These are phyloP conservation scores for Tenthredo distinguenda DNA, from an alignment of 2,888 invertebrate genomes.

Conservation along the genomic window DNA sequence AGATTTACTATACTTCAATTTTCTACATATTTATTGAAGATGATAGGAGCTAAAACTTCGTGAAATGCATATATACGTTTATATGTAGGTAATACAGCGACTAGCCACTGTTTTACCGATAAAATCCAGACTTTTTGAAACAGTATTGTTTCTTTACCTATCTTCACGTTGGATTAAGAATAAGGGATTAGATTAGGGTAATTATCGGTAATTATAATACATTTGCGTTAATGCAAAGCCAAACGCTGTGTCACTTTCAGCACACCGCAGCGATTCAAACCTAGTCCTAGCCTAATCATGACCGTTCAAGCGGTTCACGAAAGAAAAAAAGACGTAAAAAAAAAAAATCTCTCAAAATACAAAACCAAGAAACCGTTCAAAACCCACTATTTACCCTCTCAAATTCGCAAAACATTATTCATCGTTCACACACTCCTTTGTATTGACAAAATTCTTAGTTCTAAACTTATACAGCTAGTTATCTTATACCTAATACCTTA, in stretches of 20 bases:
- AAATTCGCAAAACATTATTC: slow-evolving; percentile 21
- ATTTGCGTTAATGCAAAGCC: not conserved
- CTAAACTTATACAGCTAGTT: slow-evolving; percentile 26
- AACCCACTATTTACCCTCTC: not conserved
- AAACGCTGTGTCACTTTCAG: slow-evolving; percentile 32
- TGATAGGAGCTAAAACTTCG: not conserved
- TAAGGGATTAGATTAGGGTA: not conserved
- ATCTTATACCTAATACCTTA: slow-evolving; percentile 23
- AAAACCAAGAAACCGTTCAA: slow-evolving; percentile 3
- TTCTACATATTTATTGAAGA: slow-evolving; percentile 18
- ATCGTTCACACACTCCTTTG: slow-evolving; percentile 21
- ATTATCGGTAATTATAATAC: not conserved
- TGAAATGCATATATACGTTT: not conserved
- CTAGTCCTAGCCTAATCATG: not conserved
- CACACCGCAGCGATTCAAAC: slow-evolving; percentile 15
- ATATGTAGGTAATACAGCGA: not conserved
- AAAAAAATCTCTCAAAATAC: not conserved
- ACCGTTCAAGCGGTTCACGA: not conserved
- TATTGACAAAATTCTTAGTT: slow-evolving; percentile 40
- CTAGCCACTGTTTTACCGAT: not conserved
- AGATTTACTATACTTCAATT: slow-evolving; percentile 19
- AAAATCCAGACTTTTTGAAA: not conserved
- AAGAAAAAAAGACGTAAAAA: not conserved
- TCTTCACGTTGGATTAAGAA: not conserved
- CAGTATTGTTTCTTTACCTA: not conserved